A percentile compares a stretch with the other conserved stretches of the same genome.
Conservation (phyloP, 2,797 vertebrate species). For the Acestrorhynchus altus region DNA sequence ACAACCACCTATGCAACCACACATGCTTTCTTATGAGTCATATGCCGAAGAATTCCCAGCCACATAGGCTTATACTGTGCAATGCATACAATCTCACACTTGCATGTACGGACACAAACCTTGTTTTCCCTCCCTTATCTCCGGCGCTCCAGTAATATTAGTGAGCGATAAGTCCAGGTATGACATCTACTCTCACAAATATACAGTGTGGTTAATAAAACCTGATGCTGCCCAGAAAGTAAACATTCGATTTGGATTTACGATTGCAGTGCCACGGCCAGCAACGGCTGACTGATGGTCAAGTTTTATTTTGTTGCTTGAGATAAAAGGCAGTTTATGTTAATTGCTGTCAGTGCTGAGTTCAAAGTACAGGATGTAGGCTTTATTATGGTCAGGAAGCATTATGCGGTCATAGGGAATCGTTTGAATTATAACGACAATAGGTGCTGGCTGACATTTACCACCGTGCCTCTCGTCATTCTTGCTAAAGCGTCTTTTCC, state of each 20-base stretch:
- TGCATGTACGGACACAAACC: neutral
- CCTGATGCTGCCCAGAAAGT: neutral
- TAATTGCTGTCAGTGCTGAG: conserved; percentile 18
- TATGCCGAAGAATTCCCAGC: neutral
- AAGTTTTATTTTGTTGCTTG: neutral
- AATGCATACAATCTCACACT: too few species aligned
- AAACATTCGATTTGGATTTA: conserved; percentile 18
- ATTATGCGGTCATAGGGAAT: conserved; percentile 9
- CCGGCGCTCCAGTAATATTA: neutral
- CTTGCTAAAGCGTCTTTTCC: neutral
- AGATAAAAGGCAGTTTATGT: conserved; percentile 2
- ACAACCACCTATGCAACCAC: too few species aligned
- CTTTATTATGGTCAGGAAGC: conserved; percentile 3
- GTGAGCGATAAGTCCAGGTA: conserved; percentile 28
- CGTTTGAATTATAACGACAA: neutral
- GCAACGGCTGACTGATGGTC: conserved; percentile 7
- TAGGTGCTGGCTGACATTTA: conserved; percentile 3
- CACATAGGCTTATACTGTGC: neutral
- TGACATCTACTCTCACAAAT: conserved; percentile 25
- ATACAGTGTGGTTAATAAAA: conserved; percentile 19
- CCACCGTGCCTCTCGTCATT: neutral
- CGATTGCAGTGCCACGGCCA: conserved; percentile 4
- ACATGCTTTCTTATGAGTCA: neutral
- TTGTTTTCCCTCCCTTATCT: neutral
- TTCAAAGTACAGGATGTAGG: conserved; percentile 14